Evolutionary conservation across 1,140 invertebrate genomes (phyloP), one percentile per base, ranked within the genome.

Genomic region (Drosophila teissieri): DNA sequence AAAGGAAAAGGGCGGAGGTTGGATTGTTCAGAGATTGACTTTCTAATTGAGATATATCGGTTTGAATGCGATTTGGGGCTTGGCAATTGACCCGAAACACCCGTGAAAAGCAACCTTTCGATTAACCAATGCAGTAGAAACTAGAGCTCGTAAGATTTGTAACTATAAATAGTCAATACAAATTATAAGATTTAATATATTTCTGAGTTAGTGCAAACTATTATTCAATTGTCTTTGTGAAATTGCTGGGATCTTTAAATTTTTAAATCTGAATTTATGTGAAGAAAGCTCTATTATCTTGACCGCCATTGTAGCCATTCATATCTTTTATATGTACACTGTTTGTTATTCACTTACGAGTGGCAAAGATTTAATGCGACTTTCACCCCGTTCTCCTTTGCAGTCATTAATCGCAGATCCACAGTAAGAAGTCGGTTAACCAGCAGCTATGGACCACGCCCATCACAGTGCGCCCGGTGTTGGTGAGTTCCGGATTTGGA

Each of bases 361-460:
- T 22, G 56, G 65, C 15, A 27, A 58, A 53, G 63, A 51, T 45
- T 49, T 57, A 76, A 76, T 76, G 54, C 17, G 15, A 76, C 73
- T 76, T 76, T 76, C 73, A 76, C 73, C 56, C 27, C 11, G 8
- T 37, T 68, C n/a, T 27, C 19, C 44, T 40, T 31, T 72, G 36
- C 61, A 76, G 73, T 7, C 48, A 76, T 67, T 76, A 55, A 53
- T 15, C 72, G 34, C 51, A 55, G 34, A 62, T 62, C 14, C 15
- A 14, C 22, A 58, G 15, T 36, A 36, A 45, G n/a, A 12, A 31
- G 22, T 34, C 54, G 60, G 15, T 37, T 11, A 40, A 39, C 34
- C 64, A 39, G 45, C 46, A 61, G 22, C 48, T 39, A 91, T 91
- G 90, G 90, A 91, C 64, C 90, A 91, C 64, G 73, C 80, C 24